Evolutionary conservation across 2,888 invertebrate species (phyloP).

Genomic region (Agriopis aurantiaria): DNA sequence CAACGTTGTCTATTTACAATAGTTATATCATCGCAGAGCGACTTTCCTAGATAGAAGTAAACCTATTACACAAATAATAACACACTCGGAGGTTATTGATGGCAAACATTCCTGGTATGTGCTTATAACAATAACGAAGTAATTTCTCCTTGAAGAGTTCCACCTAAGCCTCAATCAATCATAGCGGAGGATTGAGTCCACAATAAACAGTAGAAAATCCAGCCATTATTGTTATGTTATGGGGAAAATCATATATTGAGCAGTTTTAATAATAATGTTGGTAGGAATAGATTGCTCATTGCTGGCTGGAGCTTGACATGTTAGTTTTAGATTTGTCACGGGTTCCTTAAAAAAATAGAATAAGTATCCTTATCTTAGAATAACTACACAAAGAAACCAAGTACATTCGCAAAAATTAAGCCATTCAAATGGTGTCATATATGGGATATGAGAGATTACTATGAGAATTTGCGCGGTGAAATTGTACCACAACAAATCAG

Average conservation of each 20-base stretch:
- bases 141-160: constrained; percentile 72
- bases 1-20: not conserved
- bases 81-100: constrained; percentile 56
- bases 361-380: too few species aligned
- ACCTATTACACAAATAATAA: constrained; percentile 55
- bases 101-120: constrained; percentile 51
- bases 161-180: constrained; percentile 77
- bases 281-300: constrained; percentile 61
- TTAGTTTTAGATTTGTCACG: constrained; percentile 47
- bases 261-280: constrained; percentile 53
- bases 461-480: too few species aligned
- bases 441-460: too few species aligned
- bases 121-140: constrained; percentile 62
- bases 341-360: constrained; percentile 14
- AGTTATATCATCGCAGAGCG: constrained; percentile 16
- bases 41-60: constrained; percentile 39
- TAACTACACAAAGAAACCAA: too few species aligned
- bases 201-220: constrained; percentile 74
- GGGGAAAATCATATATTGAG: constrained; percentile 72
- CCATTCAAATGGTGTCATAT: too few species aligned
- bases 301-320: constrained; percentile 52
- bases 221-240: constrained; percentile 69
- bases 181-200: constrained; percentile 69
- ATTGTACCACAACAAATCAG: too few species aligned
- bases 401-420: too few species aligned